Evolutionary conservation across 2,888 invertebrate genomes (phyloP).

Genomic region (Molorchus minor): DNA sequence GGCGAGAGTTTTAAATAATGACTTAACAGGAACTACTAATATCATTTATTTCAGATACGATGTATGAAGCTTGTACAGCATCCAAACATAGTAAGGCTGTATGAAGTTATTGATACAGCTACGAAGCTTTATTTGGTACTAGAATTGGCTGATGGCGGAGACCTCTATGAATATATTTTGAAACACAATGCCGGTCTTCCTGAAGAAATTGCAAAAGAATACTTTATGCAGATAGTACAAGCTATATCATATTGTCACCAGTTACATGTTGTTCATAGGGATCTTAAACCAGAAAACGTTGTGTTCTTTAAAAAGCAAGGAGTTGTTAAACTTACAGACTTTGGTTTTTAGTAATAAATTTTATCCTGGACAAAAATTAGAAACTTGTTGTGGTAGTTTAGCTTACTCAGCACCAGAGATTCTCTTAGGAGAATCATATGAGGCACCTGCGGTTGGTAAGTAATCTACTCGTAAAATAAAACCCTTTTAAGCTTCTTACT

Average conservation of each 20-base stretch:
- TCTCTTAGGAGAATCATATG: constrained; percentile 96
- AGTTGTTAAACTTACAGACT: constrained; percentile 98
- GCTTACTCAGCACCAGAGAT: constrained; percentile 99
- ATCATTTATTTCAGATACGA: constrained; percentile 74
- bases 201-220: constrained; percentile 85
- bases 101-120: constrained; percentile 99
- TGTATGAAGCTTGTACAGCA: constrained; percentile 99
- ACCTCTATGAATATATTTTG: constrained; percentile 98
- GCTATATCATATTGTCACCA: constrained; percentile 99
- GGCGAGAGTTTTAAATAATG: too few relatives aligned
- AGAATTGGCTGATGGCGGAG: constrained; percentile 97
- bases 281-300: constrained; percentile 99
- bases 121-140: constrained; percentile 96
- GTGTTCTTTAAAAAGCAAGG: constrained; percentile 98
- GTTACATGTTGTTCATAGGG: constrained; percentile 86
- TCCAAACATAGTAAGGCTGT: constrained; percentile 96
- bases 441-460: constrained; percentile 96
- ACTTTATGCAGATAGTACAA: constrained; percentile 96
- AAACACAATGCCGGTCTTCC: constrained; percentile 89
- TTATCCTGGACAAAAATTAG: constrained; percentile 94
- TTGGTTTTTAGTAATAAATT: constrained; percentile 97
- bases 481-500: background rate
- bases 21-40: too few relatives aligned
- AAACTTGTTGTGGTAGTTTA: constrained; percentile 97
- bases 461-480: constrained; percentile 26